Evolutionary conservation across 2,888 invertebrate genomes (phyloP), one percentile per base, ranked within the genome.

Genomic region (Teleiodes luculella): DNA sequence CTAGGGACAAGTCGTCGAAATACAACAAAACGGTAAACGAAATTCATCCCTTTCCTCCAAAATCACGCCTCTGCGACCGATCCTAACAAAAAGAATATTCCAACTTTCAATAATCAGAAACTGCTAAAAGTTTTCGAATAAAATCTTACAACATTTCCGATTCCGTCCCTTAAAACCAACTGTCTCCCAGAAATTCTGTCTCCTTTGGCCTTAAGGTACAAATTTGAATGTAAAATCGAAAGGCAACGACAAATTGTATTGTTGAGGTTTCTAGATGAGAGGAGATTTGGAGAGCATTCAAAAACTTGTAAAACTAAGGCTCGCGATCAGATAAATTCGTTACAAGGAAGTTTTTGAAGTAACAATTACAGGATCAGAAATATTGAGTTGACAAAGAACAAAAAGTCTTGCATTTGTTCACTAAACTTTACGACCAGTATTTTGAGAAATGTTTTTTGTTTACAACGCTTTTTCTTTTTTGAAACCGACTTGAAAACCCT

Each of bases 241-340:
- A 24, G 31, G 51, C 36, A 28, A 13, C 30, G 30, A 50, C 52
- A 56, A 48, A 58, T 53, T 30, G 45, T 50, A 48, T 57, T 59
- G 59, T 61, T 57, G 56, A 57, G 56, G 58, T 54, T 57, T 58
- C 56, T 58, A 63, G 59, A 60, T 59, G 65, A 66, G 58, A 56
- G 58, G 61, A 68, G 67, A 68, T 62, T 66, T 62, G 58, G 24
- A 62, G 65, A 66, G 67, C 70, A 68, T 76, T 79, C 73, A 71
- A 78, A 75, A 78, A 76, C 67, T 76, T 70, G 69, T 70, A 64
- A 68, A 67, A 63, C 66, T 65, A 65, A 70, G 69, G 66, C 61
- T 61, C 67, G 70, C 75, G 78, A 77, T 78, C 74, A 76, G 76
- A 78, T 73, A 71, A 78, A 77, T 71, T 77, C 63, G 67, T 64